Evolutionary conservation across 1,140 invertebrate species (phyloP), one percentile per base, ranked within the genome.

Genomic region (Nasonia vitripennis): DNA sequence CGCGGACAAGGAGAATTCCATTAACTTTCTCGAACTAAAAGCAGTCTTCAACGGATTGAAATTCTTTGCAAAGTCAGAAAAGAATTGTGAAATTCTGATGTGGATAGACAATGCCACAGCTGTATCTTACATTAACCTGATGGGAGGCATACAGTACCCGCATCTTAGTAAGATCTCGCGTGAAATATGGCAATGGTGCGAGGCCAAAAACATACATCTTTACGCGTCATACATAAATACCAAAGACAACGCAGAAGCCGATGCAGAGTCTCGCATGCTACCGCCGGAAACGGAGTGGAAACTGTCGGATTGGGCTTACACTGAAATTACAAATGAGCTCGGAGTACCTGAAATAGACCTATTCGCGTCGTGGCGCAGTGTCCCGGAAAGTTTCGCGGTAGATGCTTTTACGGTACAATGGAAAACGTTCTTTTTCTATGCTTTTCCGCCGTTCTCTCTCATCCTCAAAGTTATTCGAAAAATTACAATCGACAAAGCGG

Each of bases 141-240:
- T 27, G 27, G 27, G 27, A 27, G 27, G 27, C 27, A 27, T 27
- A 27, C 27, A 27, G 27, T 27, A 27, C 27, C 27, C 27, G 27
- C 27, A 27, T 27, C 27, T 27, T 27, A 27, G 27, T 27, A 27
- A 27, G 27, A 34, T 34, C 34, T 1, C 34, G 34, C 34, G 34
- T n/a, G n/a, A n/a, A n/a, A n/a, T n/a, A n/a, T n/a, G n/a, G n/a
- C n/a, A n/a, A n/a, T n/a, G n/a, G n/a, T n/a, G n/a, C n/a, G n/a
- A n/a, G n/a, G n/a, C n/a, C 7, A 84, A 88, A 27, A 87, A 89
- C 5, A 84, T 92, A 14, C 90, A 78, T 80, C 5, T 91, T 10
- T 89, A 88, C 48, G 91, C 90, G 10, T 90, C 91, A 0, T 92
- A 91, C 71, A 88, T 93, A 5, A 89, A 88, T 45, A 88, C 91